A percentile compares a stretch with the other conserved stretches of the same genome.
Evolutionary conservation across 2,888 invertebrate genomes (phyloP).

Genomic region (Agonopterix heracliana): DNA sequence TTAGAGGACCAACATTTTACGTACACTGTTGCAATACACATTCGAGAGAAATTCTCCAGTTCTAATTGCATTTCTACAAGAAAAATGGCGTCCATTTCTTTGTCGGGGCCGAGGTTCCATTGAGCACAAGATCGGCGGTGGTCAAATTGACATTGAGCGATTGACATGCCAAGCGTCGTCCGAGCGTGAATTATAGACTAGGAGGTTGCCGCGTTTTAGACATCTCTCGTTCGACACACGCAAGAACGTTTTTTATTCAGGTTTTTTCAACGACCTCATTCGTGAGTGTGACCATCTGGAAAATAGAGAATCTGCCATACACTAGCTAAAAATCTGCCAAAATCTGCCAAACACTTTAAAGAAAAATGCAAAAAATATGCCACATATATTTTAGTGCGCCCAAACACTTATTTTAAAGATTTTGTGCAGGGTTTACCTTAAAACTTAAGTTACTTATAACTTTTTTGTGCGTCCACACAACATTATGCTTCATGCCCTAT

Average conservation of each 20-base stretch:
- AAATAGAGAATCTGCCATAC: no score
- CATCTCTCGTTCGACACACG: constrained; percentile 29
- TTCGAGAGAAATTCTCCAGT: constrained; percentile 50
- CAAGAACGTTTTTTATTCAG: constrained; percentile 11
- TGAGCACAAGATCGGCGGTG: constrained; percentile 45
- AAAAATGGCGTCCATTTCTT: constrained; percentile 63
- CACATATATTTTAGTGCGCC: no score
- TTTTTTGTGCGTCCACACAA: no score
- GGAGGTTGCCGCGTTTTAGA: constrained; percentile 34
- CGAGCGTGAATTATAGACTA: constrained; percentile 44
- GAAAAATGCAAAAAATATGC: no score
- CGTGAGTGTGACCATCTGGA: no score
- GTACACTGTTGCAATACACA: constrained; percentile 41
- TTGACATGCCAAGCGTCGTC: constrained; percentile 35
- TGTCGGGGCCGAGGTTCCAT: constrained; percentile 37
- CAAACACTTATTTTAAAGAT: no score
- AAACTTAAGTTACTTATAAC: no score
- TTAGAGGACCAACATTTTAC: constrained; percentile 24
- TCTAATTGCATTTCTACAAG: constrained; percentile 62
- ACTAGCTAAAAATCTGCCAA: no score
- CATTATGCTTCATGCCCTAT: no score
- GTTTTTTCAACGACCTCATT: constrained; percentile 8
- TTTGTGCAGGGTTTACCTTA: no score
- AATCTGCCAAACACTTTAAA: no score
- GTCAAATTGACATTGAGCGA: constrained; percentile 58